Evolutionary conservation across 2,797 vertebrate species (phyloP).

Genomic region (Adrianichthys oophorus): DNA sequence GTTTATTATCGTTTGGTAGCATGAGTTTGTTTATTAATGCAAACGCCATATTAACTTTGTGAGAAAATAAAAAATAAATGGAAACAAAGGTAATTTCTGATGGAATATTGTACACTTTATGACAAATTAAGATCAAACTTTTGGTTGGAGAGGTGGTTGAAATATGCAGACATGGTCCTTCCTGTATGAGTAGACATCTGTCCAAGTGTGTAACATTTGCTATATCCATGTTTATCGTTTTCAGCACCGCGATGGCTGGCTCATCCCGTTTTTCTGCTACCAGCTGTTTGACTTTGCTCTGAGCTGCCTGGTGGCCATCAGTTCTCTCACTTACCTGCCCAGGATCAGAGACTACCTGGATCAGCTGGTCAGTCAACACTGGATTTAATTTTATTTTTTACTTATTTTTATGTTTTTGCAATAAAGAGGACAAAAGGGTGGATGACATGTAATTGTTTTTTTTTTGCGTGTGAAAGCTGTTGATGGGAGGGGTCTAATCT

Average conservation of each 20-base stretch:
- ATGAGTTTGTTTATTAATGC: not conserved
- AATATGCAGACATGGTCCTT: constrained; percentile 18
- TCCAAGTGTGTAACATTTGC: not conserved
- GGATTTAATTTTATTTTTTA: not conserved
- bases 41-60: not conserved
- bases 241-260: constrained; percentile 95
- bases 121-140: not conserved
- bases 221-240: constrained; percentile 1
- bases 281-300: constrained; percentile 98
- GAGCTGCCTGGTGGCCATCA: constrained; percentile 95
- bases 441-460: no score
- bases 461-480: no score
- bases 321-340: constrained; percentile 94
- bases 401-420: no score
- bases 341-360: constrained; percentile 97
- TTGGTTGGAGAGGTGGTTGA: constrained; percentile 7
- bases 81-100: not conserved
- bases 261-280: constrained; percentile 99
- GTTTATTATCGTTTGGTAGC: not conserved
- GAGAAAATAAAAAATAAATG: not conserved
- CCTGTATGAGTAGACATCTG: not conserved
- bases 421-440: no score
- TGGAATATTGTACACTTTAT: not conserved
- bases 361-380: constrained; percentile 86
- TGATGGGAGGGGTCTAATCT: no score